Conservation (phyloP, 2,113 vertebrate genomes). For the Vulpes lagopus region DNA sequence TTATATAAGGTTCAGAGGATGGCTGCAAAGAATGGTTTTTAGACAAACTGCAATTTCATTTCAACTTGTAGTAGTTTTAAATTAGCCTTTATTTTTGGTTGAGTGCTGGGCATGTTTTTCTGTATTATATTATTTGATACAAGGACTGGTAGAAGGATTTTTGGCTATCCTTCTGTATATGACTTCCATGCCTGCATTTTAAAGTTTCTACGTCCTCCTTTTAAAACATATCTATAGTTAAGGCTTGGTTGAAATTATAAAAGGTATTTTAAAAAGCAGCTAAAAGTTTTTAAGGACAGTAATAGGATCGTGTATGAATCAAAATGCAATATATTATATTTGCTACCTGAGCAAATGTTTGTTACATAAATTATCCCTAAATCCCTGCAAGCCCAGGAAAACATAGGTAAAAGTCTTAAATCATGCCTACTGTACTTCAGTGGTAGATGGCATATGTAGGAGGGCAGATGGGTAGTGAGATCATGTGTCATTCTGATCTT, state of each 20-base stretch:
- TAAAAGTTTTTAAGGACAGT: slow-evolving; percentile 19
- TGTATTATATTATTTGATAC: not conserved
- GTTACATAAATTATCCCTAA: slow-evolving; percentile 7
- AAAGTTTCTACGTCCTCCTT: not conserved
- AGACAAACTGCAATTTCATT: not conserved
- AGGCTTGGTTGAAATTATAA: slow-evolving; percentile 40
- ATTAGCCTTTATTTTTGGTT: not conserved
- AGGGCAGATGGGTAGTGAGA: not conserved
- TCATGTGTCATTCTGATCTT: not conserved
- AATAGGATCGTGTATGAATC: slow-evolving; percentile 16
- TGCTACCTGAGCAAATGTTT: not conserved
- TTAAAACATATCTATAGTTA: slow-evolving; percentile 16
- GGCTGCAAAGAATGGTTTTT: not conserved
- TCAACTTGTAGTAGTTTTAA: not conserved
- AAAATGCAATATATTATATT: not conserved
- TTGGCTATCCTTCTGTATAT: not conserved
- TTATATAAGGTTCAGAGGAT: not conserved
- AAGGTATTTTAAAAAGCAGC: slow-evolving; percentile 49
- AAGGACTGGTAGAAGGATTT: not conserved
- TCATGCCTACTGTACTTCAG: not conserved
- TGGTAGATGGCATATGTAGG: no score
- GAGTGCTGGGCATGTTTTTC: not conserved
- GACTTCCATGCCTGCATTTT: not conserved
- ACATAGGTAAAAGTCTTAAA: not conserved
- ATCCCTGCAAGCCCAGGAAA: not conserved